phyloP scores from a whole-genome alignment of 1,140 invertebrate genomes.

The Phocides pigmalion region DNA sequence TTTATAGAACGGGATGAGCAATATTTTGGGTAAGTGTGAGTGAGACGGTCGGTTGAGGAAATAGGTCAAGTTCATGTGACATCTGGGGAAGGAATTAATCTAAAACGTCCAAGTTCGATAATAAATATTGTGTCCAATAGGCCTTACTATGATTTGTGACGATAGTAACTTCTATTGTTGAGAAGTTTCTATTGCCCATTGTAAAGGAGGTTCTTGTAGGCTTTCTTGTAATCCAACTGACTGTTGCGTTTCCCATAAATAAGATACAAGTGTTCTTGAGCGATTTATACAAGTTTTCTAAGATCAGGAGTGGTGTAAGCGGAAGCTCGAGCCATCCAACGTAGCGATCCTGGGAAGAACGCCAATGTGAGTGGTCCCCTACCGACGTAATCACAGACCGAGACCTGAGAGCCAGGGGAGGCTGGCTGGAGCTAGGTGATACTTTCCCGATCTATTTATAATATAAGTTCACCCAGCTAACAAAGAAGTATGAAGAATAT shows the following conservation, averaged over 20 bases:
- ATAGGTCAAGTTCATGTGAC: constrained; percentile 55
- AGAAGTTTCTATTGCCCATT: constrained; percentile 2
- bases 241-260: not conserved
- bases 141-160: constrained; percentile 29
- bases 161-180: constrained; percentile 5
- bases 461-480: too few species aligned
- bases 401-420: too few species aligned
- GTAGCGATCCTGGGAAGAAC: too few species aligned
- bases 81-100: constrained; percentile 52
- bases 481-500: too few species aligned
- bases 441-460: too few species aligned
- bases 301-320: too few species aligned
- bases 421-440: too few species aligned
- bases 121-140: constrained; percentile 48
- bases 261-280: too few species aligned
- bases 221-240: not conserved
- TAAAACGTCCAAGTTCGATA: constrained; percentile 44
- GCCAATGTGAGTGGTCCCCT: too few species aligned
- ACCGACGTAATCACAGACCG: too few species aligned
- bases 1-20: not conserved
- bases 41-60: constrained; percentile 4
- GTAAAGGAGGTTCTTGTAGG: not conserved
- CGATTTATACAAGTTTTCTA: too few species aligned
- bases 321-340: too few species aligned
- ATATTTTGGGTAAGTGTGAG: not conserved